Evolutionary conservation across 2,797 vertebrate genomes (phyloP), one percentile per base, ranked within the genome.

Genomic region (Antennarius maculatus): DNA sequence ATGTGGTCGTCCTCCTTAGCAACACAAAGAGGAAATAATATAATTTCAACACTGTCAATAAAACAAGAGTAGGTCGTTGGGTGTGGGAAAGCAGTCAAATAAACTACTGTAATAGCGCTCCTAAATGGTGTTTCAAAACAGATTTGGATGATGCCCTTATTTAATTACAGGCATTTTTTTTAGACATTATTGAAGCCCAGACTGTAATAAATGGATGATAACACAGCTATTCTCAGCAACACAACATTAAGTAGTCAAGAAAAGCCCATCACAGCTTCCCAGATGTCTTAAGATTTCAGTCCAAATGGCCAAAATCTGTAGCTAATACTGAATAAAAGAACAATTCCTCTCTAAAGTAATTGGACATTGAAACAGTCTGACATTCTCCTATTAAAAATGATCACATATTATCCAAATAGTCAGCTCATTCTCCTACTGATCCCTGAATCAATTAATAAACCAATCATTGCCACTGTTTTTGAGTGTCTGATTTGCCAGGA

Each of bases 11-110:
- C 50, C 37, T 57, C 29, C 49, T 52, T 59, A 61, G 23, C 66
- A 80, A 73, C 55, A 77, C 57, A 61, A 17, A 50, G 37, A 41
- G 52, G 16, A 51, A 79, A 57, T 66, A 51, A 62, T 43, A 43
- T 0, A 39, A 28, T n/a, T 15, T 7, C 16, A 39, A 17, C 37
- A 7, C 18, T 73, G 62, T 42, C 66, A 55, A 10, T 56, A 29
- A 69, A 4, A 23, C 15, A 39, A 29, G 29, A 41, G 29, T 1
- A 13, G 55, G 61, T 64, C 41, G 42, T 18, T 29, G 6, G 39
- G 13, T 51, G 29, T 54, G 27, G 66, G 29, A 61, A 59, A 37
- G 16, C 27, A 52, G 43, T 18, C 17, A 39, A 45, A 17, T 46
- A 53, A 52, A 46, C 31, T 69, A 16, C 23, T 17, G 42, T n/a